Evolutionary conservation across 1,140 invertebrate species (phyloP).

Genomic region (Bombus cullumanus): DNA sequence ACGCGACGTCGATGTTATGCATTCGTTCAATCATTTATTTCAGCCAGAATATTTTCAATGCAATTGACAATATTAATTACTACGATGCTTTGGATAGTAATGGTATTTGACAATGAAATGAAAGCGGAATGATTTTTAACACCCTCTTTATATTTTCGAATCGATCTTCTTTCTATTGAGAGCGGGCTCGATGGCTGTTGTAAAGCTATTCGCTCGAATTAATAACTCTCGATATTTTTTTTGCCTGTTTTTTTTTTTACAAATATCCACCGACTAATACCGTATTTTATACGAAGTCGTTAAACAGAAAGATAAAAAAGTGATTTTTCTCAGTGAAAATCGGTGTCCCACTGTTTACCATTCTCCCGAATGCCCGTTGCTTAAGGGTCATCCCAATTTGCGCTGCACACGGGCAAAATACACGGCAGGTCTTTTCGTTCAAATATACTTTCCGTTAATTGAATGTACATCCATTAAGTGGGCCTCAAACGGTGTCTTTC

Average conservation of each 20-base stretch:
- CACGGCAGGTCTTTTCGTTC: neutral
- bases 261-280: neutral
- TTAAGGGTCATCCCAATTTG: slow-evolving; percentile 15
- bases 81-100: neutral
- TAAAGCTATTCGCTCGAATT: neutral
- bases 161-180: slow-evolving; percentile 1
- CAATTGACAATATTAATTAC: neutral
- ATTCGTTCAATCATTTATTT: neutral
- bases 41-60: neutral
- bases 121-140: neutral
- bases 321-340: neutral
- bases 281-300: neutral
- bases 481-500: neutral
- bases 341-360: neutral
- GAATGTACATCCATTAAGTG: slow-evolving; percentile 41
- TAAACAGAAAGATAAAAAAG: neutral
- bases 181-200: neutral
- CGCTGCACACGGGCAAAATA: neutral
- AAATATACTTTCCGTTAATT: slow-evolving; percentile 28
- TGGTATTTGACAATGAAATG: neutral
- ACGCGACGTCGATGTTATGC: neutral
- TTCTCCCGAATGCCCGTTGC: neutral
- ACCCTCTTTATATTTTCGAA: neutral
- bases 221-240: slow-evolving; percentile 18
- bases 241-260: neutral